Base-by-base conservation (phyloP, 2,888 invertebrate genomes). In the Drosophila helvetica region DNA sequence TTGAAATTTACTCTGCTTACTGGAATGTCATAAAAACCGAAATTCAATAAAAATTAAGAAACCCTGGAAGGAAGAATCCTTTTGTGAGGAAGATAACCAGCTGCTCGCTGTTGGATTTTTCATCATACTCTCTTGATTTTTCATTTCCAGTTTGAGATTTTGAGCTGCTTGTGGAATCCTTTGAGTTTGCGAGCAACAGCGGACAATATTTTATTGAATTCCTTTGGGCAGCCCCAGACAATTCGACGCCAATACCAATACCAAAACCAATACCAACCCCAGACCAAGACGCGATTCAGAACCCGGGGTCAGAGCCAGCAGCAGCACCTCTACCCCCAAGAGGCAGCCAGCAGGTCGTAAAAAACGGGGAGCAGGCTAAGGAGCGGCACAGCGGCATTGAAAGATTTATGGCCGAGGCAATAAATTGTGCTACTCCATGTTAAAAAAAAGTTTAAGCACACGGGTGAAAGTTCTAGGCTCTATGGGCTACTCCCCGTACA, bases 1-100 rank as follows among this genome's bases (percentile, higher is more conserved):
- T 46, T 64, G 46, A 60, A 78, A 84, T 80, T 78, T 80, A 82
- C 77, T 85, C 55, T 71, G 86, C 80, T 79, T 65, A 69, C 86
- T 62, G 81, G 57, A 65, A 83, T 83, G 84, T 77, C 86, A 88
- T 88, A 88, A 82, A 86, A 72, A 64, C 48, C 22, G 65, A 77
- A 86, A 82, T 82, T 88, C 82, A 88, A 88, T 82, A 82, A 82
- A 82, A 86, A 88, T 82, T 86, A 71, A 82, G 80, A 88, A 68
- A 62, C 64, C 72, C 64, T 69, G 69, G 18, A 47, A 47, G 58
- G 46, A 42, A 55, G 42, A 60, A 68, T 79, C 88, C 81, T 85
- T 78, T 85, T 85, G 79, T 73, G 51, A 15, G 53, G 12, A 51
- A 55, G 66, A 52, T 64, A 65, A 59, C 53, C 81, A 87, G 38